Evolutionary conservation across 1,140 invertebrate species (phyloP).

Genomic region (Glossosoma conforme): DNA sequence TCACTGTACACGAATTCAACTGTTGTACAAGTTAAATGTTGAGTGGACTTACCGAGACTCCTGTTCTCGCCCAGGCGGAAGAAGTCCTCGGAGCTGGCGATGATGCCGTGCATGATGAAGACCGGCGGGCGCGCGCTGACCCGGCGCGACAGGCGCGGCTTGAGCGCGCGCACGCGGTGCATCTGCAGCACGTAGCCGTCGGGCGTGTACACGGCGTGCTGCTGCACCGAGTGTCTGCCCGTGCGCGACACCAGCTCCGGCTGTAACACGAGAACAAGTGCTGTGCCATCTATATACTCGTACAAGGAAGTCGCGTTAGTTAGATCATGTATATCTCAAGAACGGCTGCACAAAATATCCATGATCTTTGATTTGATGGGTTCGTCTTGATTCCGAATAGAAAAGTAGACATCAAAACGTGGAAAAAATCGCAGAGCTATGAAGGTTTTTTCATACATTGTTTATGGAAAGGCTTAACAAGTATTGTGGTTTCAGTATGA

Average conservation of each 20-base stretch:
- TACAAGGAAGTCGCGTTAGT: too few species aligned
- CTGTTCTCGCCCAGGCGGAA: background rate
- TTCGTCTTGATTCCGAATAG: too few species aligned
- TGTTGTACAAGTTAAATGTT: too few species aligned
- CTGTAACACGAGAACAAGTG: background rate
- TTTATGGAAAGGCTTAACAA: too few species aligned
- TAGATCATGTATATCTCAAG: too few species aligned
- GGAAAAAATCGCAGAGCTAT: too few species aligned
- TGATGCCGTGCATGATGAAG: constrained; percentile 2
- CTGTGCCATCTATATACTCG: background rate
- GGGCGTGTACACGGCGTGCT: background rate
- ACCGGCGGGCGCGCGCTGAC: background rate
- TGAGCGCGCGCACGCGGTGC: background rate
- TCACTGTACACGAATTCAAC: too few species aligned
- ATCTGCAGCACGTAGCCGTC: constrained; percentile 2
- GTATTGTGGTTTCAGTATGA: too few species aligned
- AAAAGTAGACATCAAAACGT: too few species aligned
- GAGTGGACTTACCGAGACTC: constrained; percentile 8
- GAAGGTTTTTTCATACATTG: too few species aligned
- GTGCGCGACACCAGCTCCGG: background rate
- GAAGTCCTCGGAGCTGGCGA: background rate
- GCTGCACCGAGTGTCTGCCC: background rate
- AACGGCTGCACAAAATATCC: too few species aligned
- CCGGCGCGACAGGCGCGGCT: background rate
- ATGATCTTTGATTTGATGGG: too few species aligned